These are phyloP conservation scores for Phortica magna DNA, from an alignment of 2,888 invertebrate genomes.

Conservation along the genomic window DNA sequence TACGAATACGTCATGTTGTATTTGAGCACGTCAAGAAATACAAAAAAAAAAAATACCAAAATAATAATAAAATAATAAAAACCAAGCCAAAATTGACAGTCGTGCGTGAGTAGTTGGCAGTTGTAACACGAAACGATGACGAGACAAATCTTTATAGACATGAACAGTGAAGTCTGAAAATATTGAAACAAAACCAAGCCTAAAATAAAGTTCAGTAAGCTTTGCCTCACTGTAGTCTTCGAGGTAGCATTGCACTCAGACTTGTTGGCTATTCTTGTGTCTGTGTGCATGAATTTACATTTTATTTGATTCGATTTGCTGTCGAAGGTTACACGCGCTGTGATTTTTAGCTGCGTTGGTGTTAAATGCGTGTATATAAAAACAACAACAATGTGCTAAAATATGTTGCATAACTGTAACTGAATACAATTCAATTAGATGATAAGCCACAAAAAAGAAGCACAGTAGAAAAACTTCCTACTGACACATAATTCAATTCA, in stretches of 20 bases:
- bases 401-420: too few relatives aligned
- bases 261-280: background rate
- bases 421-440: too few relatives aligned
- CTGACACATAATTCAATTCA: too few relatives aligned
- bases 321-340: background rate
- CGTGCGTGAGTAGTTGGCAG: background rate
- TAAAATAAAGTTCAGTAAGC: background rate
- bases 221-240: too few relatives aligned
- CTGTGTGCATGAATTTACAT: background rate
- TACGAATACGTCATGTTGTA: slow-evolving; percentile 30
- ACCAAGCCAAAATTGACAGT: background rate
- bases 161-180: background rate
- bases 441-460: too few relatives aligned
- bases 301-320: slow-evolving; percentile 13
- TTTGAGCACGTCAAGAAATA: too few relatives aligned
- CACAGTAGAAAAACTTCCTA: too few relatives aligned
- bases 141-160: background rate
- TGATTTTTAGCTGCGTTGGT: background rate
- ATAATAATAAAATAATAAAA: background rate
- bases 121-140: background rate
- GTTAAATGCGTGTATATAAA: background rate
- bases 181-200: background rate
- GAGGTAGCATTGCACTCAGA: too few relatives aligned
- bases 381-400: too few relatives aligned
- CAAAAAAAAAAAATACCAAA: background rate